Base-by-base conservation (phyloP, 2,888 invertebrate genomes). In the Agonopterix subpropinquella region DNA sequence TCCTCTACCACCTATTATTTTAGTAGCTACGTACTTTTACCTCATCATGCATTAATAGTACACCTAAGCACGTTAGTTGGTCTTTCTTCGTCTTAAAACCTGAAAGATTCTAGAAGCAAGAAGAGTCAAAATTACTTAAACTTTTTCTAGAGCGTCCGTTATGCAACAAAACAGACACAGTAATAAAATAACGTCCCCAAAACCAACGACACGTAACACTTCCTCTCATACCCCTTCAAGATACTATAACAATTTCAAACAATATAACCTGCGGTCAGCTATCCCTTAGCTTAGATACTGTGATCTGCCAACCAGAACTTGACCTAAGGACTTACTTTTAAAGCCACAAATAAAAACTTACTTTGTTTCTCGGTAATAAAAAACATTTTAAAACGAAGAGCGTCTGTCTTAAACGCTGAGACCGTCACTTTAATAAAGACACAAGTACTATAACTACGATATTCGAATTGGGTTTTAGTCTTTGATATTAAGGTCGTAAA, bases 161-260 rank as follows among this genome's bases (percentile, higher is more conserved):
- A 48, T 37, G 11, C 11, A 28, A 47, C 13, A 41, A 56, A 28
- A 62, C 58, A 64, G 65, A 59, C 59, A 58, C 59, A 59, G 59
- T 62, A 73, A 80, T 74, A 76, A 76, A 80, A 73, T 73, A 73
- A 75, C 74, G 73, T 71, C 70, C 65, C 64, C 70, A 73, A 75
- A 73, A 62, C 60, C 75, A 83, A 77, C 81, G 79, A 80, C 64
- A 77, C 68, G 79, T 78, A 59, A 74, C 67, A 75, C 83, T 75
- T 81, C 84, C 83, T 78, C 65, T 65, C 57, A 64, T 57, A 64
- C 64, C 65, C 66, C 67, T 67, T 62, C 54, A 57, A 71, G 65
- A 68, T 67, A 75, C 68, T 77, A 81, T 78, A 80, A 78, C 77
- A 79, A 65, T 59, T 65, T 72, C 59, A 52, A 72, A 77, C 73